Conservation (phyloP, 2,888 invertebrate species). For the Augochlorella aurata region DNA sequence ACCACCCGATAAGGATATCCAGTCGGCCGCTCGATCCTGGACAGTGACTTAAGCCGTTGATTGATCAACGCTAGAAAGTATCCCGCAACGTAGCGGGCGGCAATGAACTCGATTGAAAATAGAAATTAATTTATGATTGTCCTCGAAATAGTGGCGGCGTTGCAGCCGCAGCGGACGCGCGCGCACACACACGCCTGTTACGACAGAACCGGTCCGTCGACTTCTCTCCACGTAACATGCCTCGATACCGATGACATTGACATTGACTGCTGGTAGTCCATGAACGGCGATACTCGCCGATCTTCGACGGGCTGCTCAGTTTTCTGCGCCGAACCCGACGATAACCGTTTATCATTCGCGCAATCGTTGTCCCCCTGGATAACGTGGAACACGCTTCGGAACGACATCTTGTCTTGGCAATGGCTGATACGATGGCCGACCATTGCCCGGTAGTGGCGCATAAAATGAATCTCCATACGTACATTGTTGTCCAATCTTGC, state of each 20-base stretch:
- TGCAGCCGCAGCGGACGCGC: conserved; percentile 6
- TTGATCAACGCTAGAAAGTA: conserved; percentile 24
- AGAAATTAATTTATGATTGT: conserved; percentile 64
- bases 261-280: conserved; percentile 43
- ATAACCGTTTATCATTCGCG: conserved; percentile 26
- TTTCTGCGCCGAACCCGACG: conserved; percentile 14
- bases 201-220: conserved; percentile 64
- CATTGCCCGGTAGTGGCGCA: neutral
- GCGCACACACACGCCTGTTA: conserved; percentile 43
- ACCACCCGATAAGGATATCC: neutral
- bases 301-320: conserved; percentile 21
- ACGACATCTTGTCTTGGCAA: neutral
- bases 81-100: conserved; percentile 45
- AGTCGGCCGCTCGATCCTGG: neutral
- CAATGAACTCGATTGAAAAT: conserved; percentile 62
- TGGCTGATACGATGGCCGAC: neutral
- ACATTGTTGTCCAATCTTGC: neutral
- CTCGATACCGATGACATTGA: conserved; percentile 57
- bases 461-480: neutral
- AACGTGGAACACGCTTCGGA: neutral
- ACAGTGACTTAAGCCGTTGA: conserved; percentile 12
- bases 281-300: conserved; percentile 41
- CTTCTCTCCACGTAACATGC: conserved; percentile 44
- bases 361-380: neutral
- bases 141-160: conserved; percentile 54